Evolutionary conservation across 23 tunicate genomes (phyloP), one percentile per base, ranked within the genome.

Genomic region (Halocynthia roretzi): DNA sequence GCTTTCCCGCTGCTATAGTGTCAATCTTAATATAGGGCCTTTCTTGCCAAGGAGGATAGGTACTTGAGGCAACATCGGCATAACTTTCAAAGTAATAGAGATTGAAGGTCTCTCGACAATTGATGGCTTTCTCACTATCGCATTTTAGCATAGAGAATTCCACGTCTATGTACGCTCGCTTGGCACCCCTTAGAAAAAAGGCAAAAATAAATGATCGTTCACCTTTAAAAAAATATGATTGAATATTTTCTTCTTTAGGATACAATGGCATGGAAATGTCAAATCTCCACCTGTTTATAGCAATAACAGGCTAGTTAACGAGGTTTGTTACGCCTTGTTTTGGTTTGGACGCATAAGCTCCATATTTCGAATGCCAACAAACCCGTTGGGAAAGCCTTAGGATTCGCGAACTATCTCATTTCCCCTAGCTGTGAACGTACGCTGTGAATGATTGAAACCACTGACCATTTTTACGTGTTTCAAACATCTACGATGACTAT

Each of bases 81-180:
- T 84, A 75, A 20, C 77, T 22, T 69, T 90, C 89, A 71, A 77
- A 90, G 76, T 84, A 84, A 50, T 80, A 85, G 23, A 90, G 74
- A 44, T 84, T 76, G 76, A 90, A 90, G 10, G 96, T 90, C 63
- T 90, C 96, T 17, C 73, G 56, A 53, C 96, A 90, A 22, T 64
- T 75, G 53, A 52, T 79, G 14, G 57, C 56, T 21, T 84, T 50
- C 11, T 71, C 85, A 8, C 70, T 65, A 17, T 80, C 90, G 70
- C 85, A 85, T 76, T 90, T 80, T 55, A 83, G 52, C 88, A 90
- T 84, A 20, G 96, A 80, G 71, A 90, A 90, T 67, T 90, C 96
- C 55, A 90, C 82, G 67, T 90, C 96, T 61, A 90, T 85, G 62
- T 84, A 90, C 0, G 85, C 96, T 49, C 89, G 85, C 51, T 84